These are phyloP conservation scores for Aphaenogaster floridana DNA, from an alignment of 1,140 invertebrate genomes.

Conservation along the genomic window DNA sequence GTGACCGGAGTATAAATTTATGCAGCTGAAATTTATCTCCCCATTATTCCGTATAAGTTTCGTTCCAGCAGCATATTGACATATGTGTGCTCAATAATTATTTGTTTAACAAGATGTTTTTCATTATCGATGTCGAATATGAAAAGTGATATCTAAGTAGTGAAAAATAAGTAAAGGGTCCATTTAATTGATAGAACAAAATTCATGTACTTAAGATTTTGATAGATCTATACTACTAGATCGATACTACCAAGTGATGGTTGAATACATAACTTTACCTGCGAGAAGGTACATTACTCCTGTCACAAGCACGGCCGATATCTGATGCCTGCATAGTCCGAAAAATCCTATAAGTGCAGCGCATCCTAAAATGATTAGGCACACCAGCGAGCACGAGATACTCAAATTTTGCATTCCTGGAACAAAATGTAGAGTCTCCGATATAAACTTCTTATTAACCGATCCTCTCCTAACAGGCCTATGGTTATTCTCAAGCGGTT, in stretches of 20 bases:
- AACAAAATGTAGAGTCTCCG: background rate
- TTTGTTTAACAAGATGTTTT: too few relatives aligned
- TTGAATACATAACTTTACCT: slow-evolving; percentile 87
- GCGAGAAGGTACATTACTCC: slow-evolving; percentile 97
- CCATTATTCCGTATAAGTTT: too few relatives aligned
- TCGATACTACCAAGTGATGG: background rate
- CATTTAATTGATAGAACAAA: background rate
- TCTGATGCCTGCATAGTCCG: slow-evolving; percentile 94
- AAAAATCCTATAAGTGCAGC: slow-evolving; percentile 94
- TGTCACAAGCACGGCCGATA: slow-evolving; percentile 95
- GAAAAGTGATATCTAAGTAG: too few relatives aligned
- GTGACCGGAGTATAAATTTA: too few relatives aligned
- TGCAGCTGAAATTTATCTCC: too few relatives aligned
- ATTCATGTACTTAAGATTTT: background rate
- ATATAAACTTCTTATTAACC: too few relatives aligned
- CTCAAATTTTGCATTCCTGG: slow-evolving; percentile 97
- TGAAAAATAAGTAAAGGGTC: too few relatives aligned
- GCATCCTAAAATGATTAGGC: slow-evolving; percentile 94
- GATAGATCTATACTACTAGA: background rate
- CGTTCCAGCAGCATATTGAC: too few relatives aligned
- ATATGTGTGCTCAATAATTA: too few relatives aligned
- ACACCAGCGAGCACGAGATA: slow-evolving; percentile 96
- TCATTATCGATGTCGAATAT: too few relatives aligned
- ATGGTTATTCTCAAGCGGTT: too few relatives aligned
- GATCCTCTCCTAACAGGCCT: too few relatives aligned